Conservation (phyloP, 2,888 invertebrate species). For the Drosophila merina region DNA sequence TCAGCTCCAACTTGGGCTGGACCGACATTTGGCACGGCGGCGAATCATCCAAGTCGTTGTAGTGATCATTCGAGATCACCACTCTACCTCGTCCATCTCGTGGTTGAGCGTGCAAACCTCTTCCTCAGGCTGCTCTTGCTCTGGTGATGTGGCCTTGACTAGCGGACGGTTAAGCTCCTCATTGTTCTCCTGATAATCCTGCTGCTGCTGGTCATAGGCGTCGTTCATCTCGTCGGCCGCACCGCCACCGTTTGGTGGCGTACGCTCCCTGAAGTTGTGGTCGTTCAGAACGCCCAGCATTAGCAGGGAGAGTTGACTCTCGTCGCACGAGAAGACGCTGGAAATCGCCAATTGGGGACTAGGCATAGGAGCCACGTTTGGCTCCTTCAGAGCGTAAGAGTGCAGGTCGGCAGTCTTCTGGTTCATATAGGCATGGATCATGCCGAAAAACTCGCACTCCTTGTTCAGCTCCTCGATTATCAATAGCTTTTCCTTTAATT, state of each 20-base stretch:
- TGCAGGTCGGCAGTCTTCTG: constrained; percentile 81
- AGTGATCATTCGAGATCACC: constrained; percentile 24
- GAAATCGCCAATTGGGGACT: constrained; percentile 46
- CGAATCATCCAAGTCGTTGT: constrained; percentile 12
- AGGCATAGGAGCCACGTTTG: constrained; percentile 47
- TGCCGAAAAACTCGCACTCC: constrained; percentile 82
- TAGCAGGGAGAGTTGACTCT: constrained; percentile 29
- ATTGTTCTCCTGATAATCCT: constrained; percentile 7
- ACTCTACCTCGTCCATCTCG: constrained; percentile 18
- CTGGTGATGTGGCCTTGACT: constrained; percentile 27
- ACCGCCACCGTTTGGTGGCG: constrained; percentile 44
- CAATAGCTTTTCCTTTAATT: no score
- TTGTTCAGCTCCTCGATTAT: constrained; percentile 58
- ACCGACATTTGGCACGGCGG: background rate
- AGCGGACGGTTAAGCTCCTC: constrained; percentile 37
- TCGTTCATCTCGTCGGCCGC: constrained; percentile 9
- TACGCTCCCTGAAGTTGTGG: constrained; percentile 72
- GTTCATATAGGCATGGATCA: constrained; percentile 81
- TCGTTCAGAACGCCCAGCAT: constrained; percentile 67
- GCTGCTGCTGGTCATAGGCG: background rate
- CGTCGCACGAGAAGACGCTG: constrained; percentile 30
- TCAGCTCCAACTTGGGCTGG: background rate
- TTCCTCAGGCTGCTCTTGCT: background rate
- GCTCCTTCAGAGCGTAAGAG: constrained; percentile 79
- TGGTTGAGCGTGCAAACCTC: constrained; percentile 6